phyloP scores from a whole-genome alignment of 2,888 invertebrate genomes.

The Epistrophella euchroma region DNA sequence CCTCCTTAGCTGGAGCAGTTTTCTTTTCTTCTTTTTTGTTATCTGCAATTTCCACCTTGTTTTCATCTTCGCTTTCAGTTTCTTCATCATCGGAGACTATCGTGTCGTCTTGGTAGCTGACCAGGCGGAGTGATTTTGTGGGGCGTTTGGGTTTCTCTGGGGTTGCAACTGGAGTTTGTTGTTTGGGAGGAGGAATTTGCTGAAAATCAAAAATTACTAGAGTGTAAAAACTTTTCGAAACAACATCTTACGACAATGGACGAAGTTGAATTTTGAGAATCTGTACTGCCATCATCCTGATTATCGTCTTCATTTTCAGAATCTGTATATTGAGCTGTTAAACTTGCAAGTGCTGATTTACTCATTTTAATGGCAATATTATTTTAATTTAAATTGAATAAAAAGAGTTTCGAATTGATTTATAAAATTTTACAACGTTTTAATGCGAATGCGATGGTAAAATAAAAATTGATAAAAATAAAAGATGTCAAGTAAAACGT shows the following conservation, averaged over 20 bases:
- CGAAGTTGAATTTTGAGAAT: conserved; percentile 82
- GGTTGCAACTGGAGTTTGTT: conserved; percentile 76
- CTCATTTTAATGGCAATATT: conserved; percentile 75
- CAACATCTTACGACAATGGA: conserved; percentile 78
- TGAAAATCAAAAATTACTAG: neutral
- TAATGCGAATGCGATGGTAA: neutral
- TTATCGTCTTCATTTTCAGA: conserved; percentile 94
- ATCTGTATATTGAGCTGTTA: conserved; percentile 95
- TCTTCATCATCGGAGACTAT: conserved; percentile 90
- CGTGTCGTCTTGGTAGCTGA: conserved; percentile 90
- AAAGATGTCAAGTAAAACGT: neutral
- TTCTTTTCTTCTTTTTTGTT: conserved; percentile 71
- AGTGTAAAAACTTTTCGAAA: neutral
- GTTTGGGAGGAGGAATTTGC: conserved; percentile 65
- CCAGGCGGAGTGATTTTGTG: conserved; percentile 84
- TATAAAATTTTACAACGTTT: neutral
- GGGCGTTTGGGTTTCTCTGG: conserved; percentile 77
- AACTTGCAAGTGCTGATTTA: conserved; percentile 89
- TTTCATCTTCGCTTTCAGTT: conserved; percentile 83
- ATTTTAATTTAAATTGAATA: neutral
- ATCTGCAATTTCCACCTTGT: conserved; percentile 82
- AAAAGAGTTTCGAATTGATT: neutral
- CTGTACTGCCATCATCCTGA: conserved; percentile 83
- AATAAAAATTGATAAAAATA: neutral
- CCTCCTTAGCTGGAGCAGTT: conserved; percentile 60